phyloP scores from a whole-genome alignment of 53 echinoderm and acorn worm genomes.

The Henricia sp. region DNA sequence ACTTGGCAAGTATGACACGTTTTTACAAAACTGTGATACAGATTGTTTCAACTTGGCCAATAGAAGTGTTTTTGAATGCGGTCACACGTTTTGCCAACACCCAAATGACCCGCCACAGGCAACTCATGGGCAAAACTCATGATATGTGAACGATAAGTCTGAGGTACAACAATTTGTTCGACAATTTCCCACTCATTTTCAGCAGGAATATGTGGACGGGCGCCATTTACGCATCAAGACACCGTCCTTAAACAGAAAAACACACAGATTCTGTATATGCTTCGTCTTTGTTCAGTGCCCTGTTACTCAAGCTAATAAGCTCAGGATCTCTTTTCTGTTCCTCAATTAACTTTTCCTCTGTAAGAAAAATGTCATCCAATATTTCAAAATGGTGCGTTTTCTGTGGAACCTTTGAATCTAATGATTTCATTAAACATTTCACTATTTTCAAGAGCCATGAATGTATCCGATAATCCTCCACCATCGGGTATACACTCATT shows the following conservation, averaged over 20 bases:
- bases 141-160: conserved; percentile 53
- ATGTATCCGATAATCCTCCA: no score
- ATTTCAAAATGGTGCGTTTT: background rate
- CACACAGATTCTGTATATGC: conserved; percentile 15
- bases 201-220: conserved; percentile 66
- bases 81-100: conserved; percentile 59
- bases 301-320: background rate
- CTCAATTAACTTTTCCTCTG: background rate
- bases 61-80: conserved; percentile 70
- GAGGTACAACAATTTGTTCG: conserved; percentile 74
- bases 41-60: conserved; percentile 60
- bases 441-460: background rate
- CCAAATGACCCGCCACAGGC: conserved; percentile 71
- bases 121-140: conserved; percentile 69
- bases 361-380: background rate
- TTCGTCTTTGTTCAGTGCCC: conserved; percentile 1
- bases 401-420: background rate
- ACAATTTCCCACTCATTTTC: conserved; percentile 67
- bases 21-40: conserved; percentile 23
- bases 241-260: conserved; percentile 34
- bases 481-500: background rate
- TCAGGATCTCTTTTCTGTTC: conserved; percentile 22
- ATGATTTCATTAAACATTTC: background rate
- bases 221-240: conserved; percentile 81
- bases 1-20: conserved; percentile 41